Evolutionary conservation across 2,797 vertebrate genomes (phyloP), one percentile per base, ranked within the genome.

Genomic region (Helicolenus hilgendorfi): DNA sequence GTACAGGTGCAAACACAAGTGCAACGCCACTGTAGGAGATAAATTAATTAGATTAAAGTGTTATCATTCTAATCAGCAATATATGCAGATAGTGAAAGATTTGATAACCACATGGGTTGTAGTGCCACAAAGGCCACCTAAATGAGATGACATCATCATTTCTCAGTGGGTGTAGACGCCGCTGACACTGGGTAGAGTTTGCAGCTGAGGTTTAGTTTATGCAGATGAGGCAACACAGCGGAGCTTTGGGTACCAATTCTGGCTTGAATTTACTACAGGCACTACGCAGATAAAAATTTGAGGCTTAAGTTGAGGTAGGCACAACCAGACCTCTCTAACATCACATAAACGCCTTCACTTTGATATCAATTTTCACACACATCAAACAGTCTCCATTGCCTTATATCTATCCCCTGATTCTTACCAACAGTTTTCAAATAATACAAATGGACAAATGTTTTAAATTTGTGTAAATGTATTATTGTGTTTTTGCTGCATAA

Each of bases 291-390:
- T 4, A 18, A 7, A 33, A 59, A 71, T 10, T 26, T 22, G 3
- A 69, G 72, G 27, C 36, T 36, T 70, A 29, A 73, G 0, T 38
- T 56, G 18, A 72, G 63, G 11, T 1, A 22, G 29, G 31, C 36
- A 70, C 22, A 49, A 71, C 55, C 24, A 18, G 45, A 53, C 27
- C 36, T 72, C 27, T 71, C 59, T 31, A 33, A 71, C 11, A 64
- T 63, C 65, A 73, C 53, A 68, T 33, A 45, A 45, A 81, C n/a
- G 36, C 27, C 35, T 36, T 58, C n/a, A 71, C 33, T 76, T 64
- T 59, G 65, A 71, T 45, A 35, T 49, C 2, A 14, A 45, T 76
- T 18, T 70, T 56, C 64, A 70, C 31, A 74, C 15, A 49, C 29
- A 69, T 77, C 56, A 74, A 14, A 73, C 58, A n/a, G 35, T 53